phyloP scores from a whole-genome alignment of 2,113 vertebrate genomes.

The Taurulus bubalis region DNA sequence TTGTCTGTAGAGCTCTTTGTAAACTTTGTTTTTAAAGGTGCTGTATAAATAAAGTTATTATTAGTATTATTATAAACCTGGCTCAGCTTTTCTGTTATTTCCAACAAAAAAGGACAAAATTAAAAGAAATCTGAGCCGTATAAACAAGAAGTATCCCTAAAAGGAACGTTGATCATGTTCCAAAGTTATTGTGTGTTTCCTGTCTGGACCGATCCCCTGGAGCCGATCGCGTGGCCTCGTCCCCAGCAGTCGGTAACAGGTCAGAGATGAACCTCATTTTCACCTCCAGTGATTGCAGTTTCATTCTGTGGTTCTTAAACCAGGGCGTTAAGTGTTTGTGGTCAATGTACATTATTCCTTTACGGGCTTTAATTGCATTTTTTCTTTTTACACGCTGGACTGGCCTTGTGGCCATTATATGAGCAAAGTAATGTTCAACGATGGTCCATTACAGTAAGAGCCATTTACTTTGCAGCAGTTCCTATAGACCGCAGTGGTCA shows the following conservation, averaged over 20 bases:
- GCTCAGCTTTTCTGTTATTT: too few species aligned
- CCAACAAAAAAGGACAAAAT: too few species aligned
- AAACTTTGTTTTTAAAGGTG: too few species aligned
- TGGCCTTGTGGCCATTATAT: constrained; percentile 66
- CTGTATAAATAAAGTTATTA: too few species aligned
- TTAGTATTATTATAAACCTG: too few species aligned
- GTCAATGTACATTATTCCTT: constrained; percentile 56
- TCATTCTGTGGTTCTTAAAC: constrained; percentile 19
- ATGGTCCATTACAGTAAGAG: constrained; percentile 69
- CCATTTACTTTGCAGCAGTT: constrained; percentile 62
- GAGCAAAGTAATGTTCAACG: constrained; percentile 55
- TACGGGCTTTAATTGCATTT: constrained; percentile 37
- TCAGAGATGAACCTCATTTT: constrained; percentile 17
- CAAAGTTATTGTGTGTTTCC: too few species aligned
- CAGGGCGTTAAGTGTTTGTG: constrained; percentile 40
- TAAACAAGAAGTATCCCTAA: too few species aligned
- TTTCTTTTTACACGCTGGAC: constrained; percentile 28
- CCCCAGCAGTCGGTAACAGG: not conserved
- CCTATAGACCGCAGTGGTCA: constrained; percentile 67
- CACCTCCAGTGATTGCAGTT: constrained; percentile 2
- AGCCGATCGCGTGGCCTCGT: not conserved
- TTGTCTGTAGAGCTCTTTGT: too few species aligned
- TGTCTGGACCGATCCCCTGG: too few species aligned
- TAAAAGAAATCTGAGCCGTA: too few species aligned
- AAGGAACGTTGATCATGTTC: too few species aligned